These are phyloP conservation scores for Myotis davidii DNA, from an alignment of 2,113 vertebrate genomes.

Conservation along the genomic window DNA sequence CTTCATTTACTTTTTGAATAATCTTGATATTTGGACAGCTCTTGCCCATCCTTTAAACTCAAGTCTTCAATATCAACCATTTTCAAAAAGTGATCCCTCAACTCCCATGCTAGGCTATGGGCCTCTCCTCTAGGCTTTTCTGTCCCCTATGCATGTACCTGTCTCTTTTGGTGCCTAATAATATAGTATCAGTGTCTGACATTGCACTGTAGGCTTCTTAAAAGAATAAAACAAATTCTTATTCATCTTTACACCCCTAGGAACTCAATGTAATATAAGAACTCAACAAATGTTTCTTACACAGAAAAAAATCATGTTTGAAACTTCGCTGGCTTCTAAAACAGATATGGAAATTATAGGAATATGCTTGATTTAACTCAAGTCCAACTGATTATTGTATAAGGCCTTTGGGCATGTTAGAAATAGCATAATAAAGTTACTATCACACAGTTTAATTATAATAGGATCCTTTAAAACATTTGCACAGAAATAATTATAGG, in stretches of 20 bases:
- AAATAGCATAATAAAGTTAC: neutral
- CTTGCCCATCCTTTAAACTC: neutral
- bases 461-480: conserved; percentile 45
- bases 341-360: neutral
- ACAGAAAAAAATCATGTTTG: neutral
- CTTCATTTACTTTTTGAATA: neutral
- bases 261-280: neutral
- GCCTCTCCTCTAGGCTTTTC: neutral
- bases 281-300: neutral
- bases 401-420: conserved; percentile 24
- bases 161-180: neutral
- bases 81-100: neutral
- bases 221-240: neutral
- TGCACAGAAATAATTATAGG: neutral
- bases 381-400: neutral
- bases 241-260: neutral
- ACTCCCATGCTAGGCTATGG: fast-evolving
- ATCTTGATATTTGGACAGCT: neutral
- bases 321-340: conserved; percentile 19
- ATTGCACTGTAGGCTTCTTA: neutral
- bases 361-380: neutral
- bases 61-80: neutral
- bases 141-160: neutral
- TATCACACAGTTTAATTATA: conserved; percentile 3
- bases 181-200: neutral